Base-by-base conservation (phyloP, 2,797 vertebrate genomes). In the Hephaestus fuliginosus region DNA sequence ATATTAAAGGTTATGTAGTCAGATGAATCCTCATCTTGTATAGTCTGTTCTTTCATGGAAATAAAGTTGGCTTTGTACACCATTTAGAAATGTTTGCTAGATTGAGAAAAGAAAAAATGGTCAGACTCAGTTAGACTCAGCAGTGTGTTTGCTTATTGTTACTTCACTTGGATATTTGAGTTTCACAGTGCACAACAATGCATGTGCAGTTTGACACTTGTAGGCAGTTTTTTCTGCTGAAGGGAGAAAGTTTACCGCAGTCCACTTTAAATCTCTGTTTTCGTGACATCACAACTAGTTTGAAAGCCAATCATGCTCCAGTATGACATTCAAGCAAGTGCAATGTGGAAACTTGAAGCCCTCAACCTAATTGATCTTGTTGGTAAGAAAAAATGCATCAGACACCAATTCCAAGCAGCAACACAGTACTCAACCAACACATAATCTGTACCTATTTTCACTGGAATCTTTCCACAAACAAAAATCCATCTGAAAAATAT, bases 1-100 rank as follows among this genome's bases (percentile, higher is more conserved):
- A 48, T 39, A 56, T 64, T 28, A 53, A 41, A 73, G 56, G 63
- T n/a, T 36, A 74, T 46, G 8, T 18, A 22, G 30, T 58, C 17
- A 11, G 22, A 52, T 49, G 12, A 46, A 46, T 30, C 7, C 7
- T 52, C 14, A 61, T 52, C 25, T 52, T 25, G 51, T 36, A 7
- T 4, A 22, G 10, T 52, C 25, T 46, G 33, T 28, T 14, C 9
- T 39, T 30, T 9, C 0, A n/a, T 41, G 28, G 17, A 39, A 66
- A 60, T 53, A 10, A 18, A 14, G 3, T 52, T 69, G 63, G 17
- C 18, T 63, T 22, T 63, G 12, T 57, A n/a, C 7, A 48, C 7
- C 20, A 60, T 65, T 61, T 30, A 36, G 25, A 55, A 43, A 11
- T 61, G 5, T 49, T 53, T 43, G 3, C 12, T 7, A 28, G 20